Evolutionary conservation across 1,140 invertebrate species (phyloP).

Genomic region (Atopsyche davidsoni): DNA sequence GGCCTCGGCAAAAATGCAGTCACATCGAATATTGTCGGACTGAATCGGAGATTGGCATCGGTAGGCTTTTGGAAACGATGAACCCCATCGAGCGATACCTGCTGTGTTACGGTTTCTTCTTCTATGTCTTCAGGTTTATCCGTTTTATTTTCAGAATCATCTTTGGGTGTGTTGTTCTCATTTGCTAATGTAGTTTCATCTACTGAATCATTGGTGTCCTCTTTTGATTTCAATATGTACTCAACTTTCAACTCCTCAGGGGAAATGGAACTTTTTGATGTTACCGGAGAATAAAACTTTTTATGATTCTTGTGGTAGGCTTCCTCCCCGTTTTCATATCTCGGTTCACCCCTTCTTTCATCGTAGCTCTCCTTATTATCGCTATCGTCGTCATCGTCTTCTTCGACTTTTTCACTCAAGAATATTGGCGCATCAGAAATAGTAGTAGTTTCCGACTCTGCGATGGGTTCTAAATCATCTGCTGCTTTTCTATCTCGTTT

Average conservation of each 20-base stretch:
- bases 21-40: conserved; percentile 32
- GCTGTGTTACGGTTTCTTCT: conserved; percentile 1
- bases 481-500: conserved; percentile 27
- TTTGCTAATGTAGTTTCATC: conserved; percentile 5
- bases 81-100: conserved; percentile 1
- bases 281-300: conserved; percentile 36
- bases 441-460: not conserved
- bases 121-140: not conserved
- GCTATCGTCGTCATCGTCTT: not conserved
- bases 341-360: conserved; percentile 38
- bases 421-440: conserved; percentile 1
- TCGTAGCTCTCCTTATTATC: conserved; percentile 34
- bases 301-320: conserved; percentile 39
- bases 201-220: conserved; percentile 3
- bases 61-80: conserved; percentile 2
- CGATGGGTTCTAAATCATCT: no score
- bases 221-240: conserved; percentile 14
- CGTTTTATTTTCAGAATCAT: conserved; percentile 1
- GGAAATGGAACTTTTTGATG: conserved; percentile 38
- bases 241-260: conserved; percentile 33
- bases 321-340: conserved; percentile 34
- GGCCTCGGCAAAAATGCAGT: conserved; percentile 34
- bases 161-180: conserved; percentile 7
- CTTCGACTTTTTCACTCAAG: not conserved
- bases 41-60: not conserved